A percentile compares a stretch with the other conserved stretches of the same genome.
These are phyloP conservation scores for Seira musarum DNA, from an alignment of 2,888 invertebrate species.

Conservation along the genomic window DNA sequence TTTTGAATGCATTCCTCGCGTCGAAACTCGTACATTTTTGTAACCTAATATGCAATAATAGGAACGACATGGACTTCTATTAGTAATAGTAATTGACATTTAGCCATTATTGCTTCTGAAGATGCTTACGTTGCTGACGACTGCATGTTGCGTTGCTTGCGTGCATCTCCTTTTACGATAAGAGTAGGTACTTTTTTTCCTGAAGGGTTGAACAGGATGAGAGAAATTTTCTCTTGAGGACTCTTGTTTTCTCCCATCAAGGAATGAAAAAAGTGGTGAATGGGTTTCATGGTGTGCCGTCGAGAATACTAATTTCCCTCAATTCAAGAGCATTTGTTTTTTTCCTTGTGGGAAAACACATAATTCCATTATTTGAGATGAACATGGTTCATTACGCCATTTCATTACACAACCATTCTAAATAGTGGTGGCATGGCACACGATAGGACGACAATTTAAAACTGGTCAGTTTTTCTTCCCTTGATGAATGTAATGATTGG, in stretches of 20 bases:
- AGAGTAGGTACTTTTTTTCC: not conserved
- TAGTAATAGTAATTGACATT: not conserved
- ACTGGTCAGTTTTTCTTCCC: not conserved
- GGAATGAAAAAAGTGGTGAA: slow-evolving; percentile 18
- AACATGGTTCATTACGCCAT: no score
- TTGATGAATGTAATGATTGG: slow-evolving; percentile 29
- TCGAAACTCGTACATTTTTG: not conserved
- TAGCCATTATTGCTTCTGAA: not conserved
- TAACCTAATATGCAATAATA: not conserved
- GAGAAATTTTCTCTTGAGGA: not conserved
- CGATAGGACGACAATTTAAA: not conserved
- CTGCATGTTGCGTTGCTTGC: not conserved
- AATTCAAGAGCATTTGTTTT: slow-evolving; percentile 33
- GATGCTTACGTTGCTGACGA: not conserved
- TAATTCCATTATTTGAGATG: no score
- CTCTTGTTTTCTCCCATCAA: not conserved
- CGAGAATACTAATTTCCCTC: slow-evolving; percentile 49
- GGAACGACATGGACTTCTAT: not conserved
- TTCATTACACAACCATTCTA: no score
- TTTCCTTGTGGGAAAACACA: no score
- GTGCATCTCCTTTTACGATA: no score
- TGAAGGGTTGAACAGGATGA: not conserved
- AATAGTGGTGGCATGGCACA: no score
- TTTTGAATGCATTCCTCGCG: not conserved
- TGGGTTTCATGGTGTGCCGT: slow-evolving; percentile 15